Evolutionary conservation across 2,113 vertebrate species (phyloP).

Genomic region (Cyprinodon tularosa): DNA sequence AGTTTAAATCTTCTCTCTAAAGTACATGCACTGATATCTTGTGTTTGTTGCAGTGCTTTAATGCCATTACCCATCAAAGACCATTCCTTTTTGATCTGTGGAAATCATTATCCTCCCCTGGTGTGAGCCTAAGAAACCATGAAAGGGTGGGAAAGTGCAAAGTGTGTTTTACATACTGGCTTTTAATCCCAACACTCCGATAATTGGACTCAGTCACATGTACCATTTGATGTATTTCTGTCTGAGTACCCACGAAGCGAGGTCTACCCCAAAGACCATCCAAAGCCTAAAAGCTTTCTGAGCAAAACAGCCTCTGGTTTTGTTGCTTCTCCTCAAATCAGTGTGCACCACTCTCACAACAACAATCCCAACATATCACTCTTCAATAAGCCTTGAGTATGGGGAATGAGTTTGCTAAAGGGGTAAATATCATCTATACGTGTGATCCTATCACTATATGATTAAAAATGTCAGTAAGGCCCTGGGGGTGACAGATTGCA

Average conservation of each 20-base stretch:
- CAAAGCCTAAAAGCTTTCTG: conserved; percentile 56
- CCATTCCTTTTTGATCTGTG: conserved; percentile 39
- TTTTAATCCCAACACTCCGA: conserved; percentile 70
- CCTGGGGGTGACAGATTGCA: conserved; percentile 79
- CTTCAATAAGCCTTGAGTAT: conserved; percentile 59
- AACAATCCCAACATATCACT: conserved; percentile 55
- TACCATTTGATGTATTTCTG: conserved; percentile 70
- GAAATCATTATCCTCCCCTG: conserved; percentile 65
- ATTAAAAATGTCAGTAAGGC: conserved; percentile 79
- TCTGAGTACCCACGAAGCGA: conserved; percentile 59
- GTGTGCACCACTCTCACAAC: conserved; percentile 44
- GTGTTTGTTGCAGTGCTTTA: conserved; percentile 36
- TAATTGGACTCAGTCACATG: conserved; percentile 74
- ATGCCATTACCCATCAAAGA: conserved; percentile 32
- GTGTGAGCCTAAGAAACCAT: conserved; percentile 70
- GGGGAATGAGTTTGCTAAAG: conserved; percentile 60
- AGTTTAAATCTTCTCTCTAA: conserved; percentile 15
- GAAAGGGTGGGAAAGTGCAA: conserved; percentile 59
- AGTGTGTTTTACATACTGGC: conserved; percentile 66
- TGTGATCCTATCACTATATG: conserved; percentile 74
- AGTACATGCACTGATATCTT: conserved; percentile 32
- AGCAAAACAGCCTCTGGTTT: conserved; percentile 54
- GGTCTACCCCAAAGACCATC: conserved; percentile 29
- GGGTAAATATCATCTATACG: conserved; percentile 70
- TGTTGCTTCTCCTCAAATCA: conserved; percentile 46